Evolutionary conservation across 53 echinoderm and acorn worm genomes (phyloP).

Genomic region (Stichopus horrens): DNA sequence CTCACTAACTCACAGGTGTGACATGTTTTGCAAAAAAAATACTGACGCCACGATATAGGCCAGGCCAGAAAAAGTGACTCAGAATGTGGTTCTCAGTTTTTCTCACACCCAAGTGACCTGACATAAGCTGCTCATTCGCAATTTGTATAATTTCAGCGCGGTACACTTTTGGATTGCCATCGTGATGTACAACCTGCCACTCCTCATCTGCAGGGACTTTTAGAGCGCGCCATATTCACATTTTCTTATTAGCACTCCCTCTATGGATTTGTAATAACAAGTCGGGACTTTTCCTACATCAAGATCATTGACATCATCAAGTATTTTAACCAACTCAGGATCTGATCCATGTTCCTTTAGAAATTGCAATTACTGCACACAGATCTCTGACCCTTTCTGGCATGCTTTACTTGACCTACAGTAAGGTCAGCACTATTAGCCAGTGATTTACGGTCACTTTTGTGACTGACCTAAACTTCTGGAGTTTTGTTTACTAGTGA

Average conservation of each 20-base stretch:
- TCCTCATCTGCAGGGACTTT: slow-evolving; percentile 52
- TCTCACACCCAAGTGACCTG: slow-evolving; percentile 65
- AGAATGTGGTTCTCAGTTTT: slow-evolving; percentile 60
- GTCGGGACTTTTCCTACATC: not conserved
- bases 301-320: too few species aligned
- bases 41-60: slow-evolving; percentile 56
- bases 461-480: too few species aligned
- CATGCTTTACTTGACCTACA: too few species aligned
- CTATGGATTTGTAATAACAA: slow-evolving; percentile 11
- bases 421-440: too few species aligned
- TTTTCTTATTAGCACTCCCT: slow-evolving; percentile 23
- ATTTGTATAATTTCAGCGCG: slow-evolving; percentile 51
- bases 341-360: too few species aligned
- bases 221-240: slow-evolving; percentile 41
- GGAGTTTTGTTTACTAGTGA: too few species aligned
- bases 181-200: slow-evolving; percentile 53
- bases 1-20: slow-evolving; percentile 48
- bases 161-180: slow-evolving; percentile 50
- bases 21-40: slow-evolving; percentile 64
- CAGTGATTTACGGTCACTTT: too few species aligned
- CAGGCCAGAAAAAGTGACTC: slow-evolving; percentile 71
- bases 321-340: too few species aligned
- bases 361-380: too few species aligned
- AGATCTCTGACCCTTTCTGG: too few species aligned
- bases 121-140: slow-evolving; percentile 62